These are phyloP conservation scores for Polylopha cassiicola DNA, from an alignment of 2,888 invertebrate genomes.

Conservation along the genomic window DNA sequence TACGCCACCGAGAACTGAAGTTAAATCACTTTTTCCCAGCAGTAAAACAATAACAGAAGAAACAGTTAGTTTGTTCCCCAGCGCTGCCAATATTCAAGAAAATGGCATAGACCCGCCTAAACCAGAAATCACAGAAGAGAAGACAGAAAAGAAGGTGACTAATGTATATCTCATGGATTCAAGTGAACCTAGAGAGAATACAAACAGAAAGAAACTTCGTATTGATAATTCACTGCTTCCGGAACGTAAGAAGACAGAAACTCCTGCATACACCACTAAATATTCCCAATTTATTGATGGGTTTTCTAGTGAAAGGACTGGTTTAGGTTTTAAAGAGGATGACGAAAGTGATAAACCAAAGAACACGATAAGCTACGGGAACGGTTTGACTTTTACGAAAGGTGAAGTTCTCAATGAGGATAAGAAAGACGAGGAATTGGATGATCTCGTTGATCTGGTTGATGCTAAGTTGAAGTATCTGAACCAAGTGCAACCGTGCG, in stretches of 20 bases:
- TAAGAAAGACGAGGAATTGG: constrained; percentile 54
- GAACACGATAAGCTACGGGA: constrained; percentile 59
- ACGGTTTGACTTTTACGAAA: constrained; percentile 69
- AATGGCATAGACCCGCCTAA: constrained; percentile 30
- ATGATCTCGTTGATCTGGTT: constrained; percentile 57
- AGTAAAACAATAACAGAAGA: constrained; percentile 39
- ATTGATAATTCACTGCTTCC: constrained; percentile 66
- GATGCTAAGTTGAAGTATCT: constrained; percentile 74
- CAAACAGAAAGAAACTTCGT: constrained; percentile 56
- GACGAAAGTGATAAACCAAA: constrained; percentile 48
- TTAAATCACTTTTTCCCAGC: constrained; percentile 42
- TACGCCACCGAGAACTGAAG: constrained; percentile 14
- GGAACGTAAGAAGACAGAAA: constrained; percentile 46
- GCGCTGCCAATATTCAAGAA: constrained; percentile 36
- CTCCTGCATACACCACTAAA: constrained; percentile 62
- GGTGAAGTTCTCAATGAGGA: constrained; percentile 70
- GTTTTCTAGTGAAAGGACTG: constrained; percentile 63
- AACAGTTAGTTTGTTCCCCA: constrained; percentile 30
- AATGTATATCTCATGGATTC: constrained; percentile 56
- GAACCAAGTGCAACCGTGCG: constrained; percentile 61
- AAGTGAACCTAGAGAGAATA: constrained; percentile 42
- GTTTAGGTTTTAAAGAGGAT: constrained; percentile 64
- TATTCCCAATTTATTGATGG: constrained; percentile 68
- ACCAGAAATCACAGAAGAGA: constrained; percentile 24
- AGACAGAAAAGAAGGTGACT: constrained; percentile 52